Base-by-base conservation (phyloP, 2,888 invertebrate species). In the Habrosyne pyritoides region DNA sequence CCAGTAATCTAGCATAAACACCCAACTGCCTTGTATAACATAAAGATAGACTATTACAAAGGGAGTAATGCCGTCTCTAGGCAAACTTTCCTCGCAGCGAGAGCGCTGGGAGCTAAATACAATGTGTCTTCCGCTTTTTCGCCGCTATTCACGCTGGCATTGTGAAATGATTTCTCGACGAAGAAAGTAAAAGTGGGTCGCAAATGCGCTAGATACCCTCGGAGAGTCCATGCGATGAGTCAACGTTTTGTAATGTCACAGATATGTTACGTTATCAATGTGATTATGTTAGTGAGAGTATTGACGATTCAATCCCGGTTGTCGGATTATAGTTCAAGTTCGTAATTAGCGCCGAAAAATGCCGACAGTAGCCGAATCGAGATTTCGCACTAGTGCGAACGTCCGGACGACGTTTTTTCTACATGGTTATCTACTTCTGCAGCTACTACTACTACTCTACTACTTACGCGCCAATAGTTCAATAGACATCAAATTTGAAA, bases 121-220 rank as follows among this genome's bases (percentile, higher is more conserved):
- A 87, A 84, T 85, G 78, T 79, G 77, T 79, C 89, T 88, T 87
- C 87, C 84, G 86, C 87, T 89, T 85, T 89, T 89, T 87, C 81
- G 81, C 74, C 71, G 67, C 79, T 81, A 86, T 87, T 87, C 85
- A 84, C 74, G 71, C 70, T 6, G 24, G 74, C 68, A 82, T 85
- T 90, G 89, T 81, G 89, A 87, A 87, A 81, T 82, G 84, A 81
- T 89, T 88, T 89, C 89, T 42, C 42, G 42, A 80, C 86, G 81
- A 81, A 78, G 90, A 91, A 91, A 91, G 91, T 91, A 91, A 91
- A 89, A 91, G 89, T 83, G 78, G 87, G 89, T 83, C 88, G 88
- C 63, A 56, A 58, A 68, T 54, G 57, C 52, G 42, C 52, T 51
- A 18, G 12, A 33, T 8, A 18, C 26, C 5, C 46, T 18, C 6